Evolutionary conservation across 2,797 vertebrate species (phyloP).

Genomic region (Onychomys arenicola): DNA sequence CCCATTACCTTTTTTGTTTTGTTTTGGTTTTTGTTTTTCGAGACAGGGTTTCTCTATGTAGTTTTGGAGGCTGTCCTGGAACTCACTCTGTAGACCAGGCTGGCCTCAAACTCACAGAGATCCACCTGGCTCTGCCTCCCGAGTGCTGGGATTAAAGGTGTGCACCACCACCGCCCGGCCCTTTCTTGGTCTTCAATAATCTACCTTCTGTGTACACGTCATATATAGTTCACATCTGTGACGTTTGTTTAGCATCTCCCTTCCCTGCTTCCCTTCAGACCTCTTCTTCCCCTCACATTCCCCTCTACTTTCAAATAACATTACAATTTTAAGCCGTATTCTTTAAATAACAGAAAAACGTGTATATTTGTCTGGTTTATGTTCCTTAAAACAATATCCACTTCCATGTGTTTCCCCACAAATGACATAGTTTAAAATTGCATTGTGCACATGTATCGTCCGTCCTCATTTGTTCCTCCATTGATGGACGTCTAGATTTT

Average conservation of each 20-base stretch:
- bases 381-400: neutral
- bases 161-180: too few relatives aligned
- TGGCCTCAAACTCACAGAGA: too few relatives aligned
- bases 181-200: neutral
- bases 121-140: too few relatives aligned
- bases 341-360: neutral
- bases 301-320: neutral
- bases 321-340: neutral
- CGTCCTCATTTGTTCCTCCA: neutral
- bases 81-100: too few relatives aligned
- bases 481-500: neutral
- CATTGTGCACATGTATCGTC: too few relatives aligned
- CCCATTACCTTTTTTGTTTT: too few relatives aligned
- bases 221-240: neutral
- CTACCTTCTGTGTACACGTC: too few relatives aligned
- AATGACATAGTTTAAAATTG: neutral
- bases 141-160: too few relatives aligned
- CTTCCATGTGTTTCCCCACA: neutral
- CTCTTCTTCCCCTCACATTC: neutral
- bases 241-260: neutral
- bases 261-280: neutral
- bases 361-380: neutral
- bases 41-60: too few relatives aligned
- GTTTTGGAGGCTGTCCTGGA: too few relatives aligned
- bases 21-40: too few relatives aligned